Base-by-base conservation (phyloP, 2,797 vertebrate species). In the Acipenser oxyrinchus region DNA sequence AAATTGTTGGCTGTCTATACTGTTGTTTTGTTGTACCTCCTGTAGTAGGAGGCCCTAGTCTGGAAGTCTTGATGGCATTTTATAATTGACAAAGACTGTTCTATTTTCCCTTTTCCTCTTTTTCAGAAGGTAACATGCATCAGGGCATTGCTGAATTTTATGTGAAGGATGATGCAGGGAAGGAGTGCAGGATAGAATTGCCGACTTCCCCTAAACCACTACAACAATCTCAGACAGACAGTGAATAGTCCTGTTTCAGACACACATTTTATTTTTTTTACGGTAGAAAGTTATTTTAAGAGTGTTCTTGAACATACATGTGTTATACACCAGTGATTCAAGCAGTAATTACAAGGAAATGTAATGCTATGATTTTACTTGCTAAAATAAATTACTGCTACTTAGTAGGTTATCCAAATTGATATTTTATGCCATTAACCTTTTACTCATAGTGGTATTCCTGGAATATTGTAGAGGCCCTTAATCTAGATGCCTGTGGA, bases 51-150 rank as follows among this genome's bases (percentile, higher is more conserved):
- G 7, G 15, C 64, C 64, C 37, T 49, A 66, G 64, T 53, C 4
- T 37, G 5, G 37, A 37, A 50, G 55, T 52, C 6, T 15, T 49
- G 9, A 10, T 49, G 13, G 13, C 51, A 52, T 3, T 13, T 37
- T 51, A 48, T 48, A 65, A 53, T 11, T 37, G 6, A 63, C 15
- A 10, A 13, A 55, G 8, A 11, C n/a, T 53, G 48, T 69, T 65
- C 50, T 66, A 23, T 66, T 10, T 69, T 7, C 60, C 51, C 48
- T 74, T 53, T 74, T 55, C 66, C 60, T 69, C 53, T 74, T 64
- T 75, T 73, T 68, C 70, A 73, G 74, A 68, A 75, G 68, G 74
- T 73, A 71, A 68, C 67, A 68, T 57, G 59, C 67, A 57, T 64
- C 64, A 60, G 61, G 63, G 62, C 62, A 65, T 15, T 69, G 55